phyloP scores from a whole-genome alignment of 92 coral and sea anemone genomes.

The Muricea muricata region DNA sequence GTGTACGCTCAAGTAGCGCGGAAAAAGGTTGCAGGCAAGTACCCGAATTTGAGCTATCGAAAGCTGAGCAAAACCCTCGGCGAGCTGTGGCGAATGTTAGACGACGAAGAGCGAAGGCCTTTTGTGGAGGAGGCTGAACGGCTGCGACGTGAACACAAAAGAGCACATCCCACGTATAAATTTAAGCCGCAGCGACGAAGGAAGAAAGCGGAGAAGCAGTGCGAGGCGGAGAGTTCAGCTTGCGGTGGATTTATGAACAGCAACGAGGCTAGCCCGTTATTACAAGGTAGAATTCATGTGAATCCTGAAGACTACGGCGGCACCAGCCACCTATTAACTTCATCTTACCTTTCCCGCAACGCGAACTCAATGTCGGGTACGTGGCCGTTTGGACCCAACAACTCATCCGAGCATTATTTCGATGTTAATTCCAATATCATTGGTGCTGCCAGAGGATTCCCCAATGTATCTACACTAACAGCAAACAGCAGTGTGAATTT shows the following conservation, averaged over 20 bases:
- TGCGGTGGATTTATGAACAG: neutral
- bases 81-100: constrained; percentile 88
- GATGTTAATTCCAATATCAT: constrained; percentile 7
- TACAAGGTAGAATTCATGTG: neutral
- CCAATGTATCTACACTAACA: neutral
- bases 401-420: neutral
- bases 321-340: neutral
- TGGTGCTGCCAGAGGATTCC: neutral
- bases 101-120: constrained; percentile 95
- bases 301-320: neutral
- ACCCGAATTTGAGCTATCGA: constrained; percentile 94
- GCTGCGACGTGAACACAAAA: constrained; percentile 87
- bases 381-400: constrained; percentile 19
- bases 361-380: neutral
- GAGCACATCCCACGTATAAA: constrained; percentile 96
- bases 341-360: neutral
- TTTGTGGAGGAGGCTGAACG: constrained; percentile 97
- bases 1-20: constrained; percentile 97
- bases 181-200: constrained; percentile 88
- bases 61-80: constrained; percentile 96
- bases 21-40: constrained; percentile 81
- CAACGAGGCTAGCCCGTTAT: neutral
- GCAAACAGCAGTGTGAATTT: constrained; percentile 1
- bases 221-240: neutral
- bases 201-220: constrained; percentile 59